Base-by-base conservation (phyloP, 2,797 vertebrate species). In the Ispidina picta region DNA sequence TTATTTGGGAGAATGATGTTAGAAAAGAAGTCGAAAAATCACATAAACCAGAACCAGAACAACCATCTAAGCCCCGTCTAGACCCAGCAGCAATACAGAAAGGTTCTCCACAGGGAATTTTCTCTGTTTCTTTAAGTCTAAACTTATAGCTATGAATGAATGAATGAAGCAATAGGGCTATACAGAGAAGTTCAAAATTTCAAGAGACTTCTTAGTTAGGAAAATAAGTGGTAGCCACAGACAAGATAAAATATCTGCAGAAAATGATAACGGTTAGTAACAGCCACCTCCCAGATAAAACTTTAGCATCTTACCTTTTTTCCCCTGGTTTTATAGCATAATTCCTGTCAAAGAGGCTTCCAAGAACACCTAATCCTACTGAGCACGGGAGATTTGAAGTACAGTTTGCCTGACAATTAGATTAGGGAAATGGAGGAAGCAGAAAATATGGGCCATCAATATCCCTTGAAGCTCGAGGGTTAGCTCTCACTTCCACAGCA, bases 171-270 rank as follows among this genome's bases (percentile, higher is more conserved):
- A 31, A 92, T 48, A 80, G 78, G 51, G 74, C 71, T 91, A 77
- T 31, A 15, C 44, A 22, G 8, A 44, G 41, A 18, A 39, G 6
- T 21, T 33, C 69, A n/a, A 58, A 49, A 56, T 72, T 77, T 49
- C 88, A 92, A 76, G 54, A 91, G 65, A 73, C 4, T 23, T 95
- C 90, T 88, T 75, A 69, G 43, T 87, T 41, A 76, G 51, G 35
- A 90, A 95, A 94, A 95, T 64, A 83, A 71, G 86, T 95, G 43
- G 26, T 49, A 90, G 78, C 58, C 69, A 94, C 6, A 65, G 15
- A 51, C 3, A 68, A 59, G 25, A 41, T 19, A 33, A 62, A 44
- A 41, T 26, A 48, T 20, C 49, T 69, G 59, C 41, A 77, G 66
- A 83, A 97, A 95, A 94, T 92, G 82, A 92, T 75, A 96, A 90